A percentile compares a stretch with the other conserved stretches of the same genome.
Conservation (phyloP, 2,797 vertebrate genomes). For the Valencia hispanica region DNA sequence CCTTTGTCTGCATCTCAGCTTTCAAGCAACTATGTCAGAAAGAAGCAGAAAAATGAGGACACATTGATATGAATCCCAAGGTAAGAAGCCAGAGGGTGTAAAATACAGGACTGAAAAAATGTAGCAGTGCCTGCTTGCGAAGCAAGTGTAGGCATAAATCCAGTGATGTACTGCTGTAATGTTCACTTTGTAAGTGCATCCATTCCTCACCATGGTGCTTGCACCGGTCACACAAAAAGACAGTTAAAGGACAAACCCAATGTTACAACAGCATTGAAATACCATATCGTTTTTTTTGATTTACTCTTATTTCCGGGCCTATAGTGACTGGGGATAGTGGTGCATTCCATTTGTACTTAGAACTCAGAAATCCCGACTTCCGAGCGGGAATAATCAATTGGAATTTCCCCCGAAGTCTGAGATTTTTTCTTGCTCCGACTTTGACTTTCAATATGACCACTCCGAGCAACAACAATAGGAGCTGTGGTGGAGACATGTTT, state of each 20-base stretch:
- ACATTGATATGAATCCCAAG: conserved; percentile 76
- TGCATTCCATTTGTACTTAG: no score
- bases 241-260: conserved; percentile 50
- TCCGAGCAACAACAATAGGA: no score
- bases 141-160: conserved; percentile 67
- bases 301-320: no score
- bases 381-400: no score
- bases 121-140: conserved; percentile 18
- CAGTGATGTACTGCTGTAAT: conserved; percentile 54
- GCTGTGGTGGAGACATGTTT: no score
- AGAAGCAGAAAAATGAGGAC: conserved; percentile 76
- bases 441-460: no score
- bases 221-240: conserved; percentile 41
- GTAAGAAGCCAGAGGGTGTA: conserved; percentile 40
- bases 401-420: no score
- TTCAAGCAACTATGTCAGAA: conserved; percentile 49
- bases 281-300: no score
- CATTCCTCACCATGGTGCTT: conserved; percentile 59
- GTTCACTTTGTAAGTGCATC: conserved; percentile 46
- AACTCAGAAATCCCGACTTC: no score
- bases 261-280: conserved; percentile 38
- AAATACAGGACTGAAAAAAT: conserved; percentile 32
- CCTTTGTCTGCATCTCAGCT: conserved; percentile 54
- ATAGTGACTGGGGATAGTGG: no score
- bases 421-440: no score